phyloP scores from a whole-genome alignment of 2,113 vertebrate species.

The Agelaius tricolor region DNA sequence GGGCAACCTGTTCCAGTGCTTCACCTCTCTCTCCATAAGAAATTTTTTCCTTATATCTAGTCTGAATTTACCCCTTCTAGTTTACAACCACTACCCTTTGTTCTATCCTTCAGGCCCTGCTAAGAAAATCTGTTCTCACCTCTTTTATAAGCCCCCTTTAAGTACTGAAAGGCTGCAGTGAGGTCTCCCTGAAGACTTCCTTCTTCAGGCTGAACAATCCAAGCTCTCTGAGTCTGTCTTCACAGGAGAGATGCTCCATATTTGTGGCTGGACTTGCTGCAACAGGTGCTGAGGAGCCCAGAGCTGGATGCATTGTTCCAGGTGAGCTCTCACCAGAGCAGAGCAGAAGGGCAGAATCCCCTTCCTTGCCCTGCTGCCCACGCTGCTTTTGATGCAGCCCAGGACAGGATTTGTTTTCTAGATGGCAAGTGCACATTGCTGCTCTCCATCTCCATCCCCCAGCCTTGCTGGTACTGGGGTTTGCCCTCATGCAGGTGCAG shows the following conservation, averaged over 20 bases:
- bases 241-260: neutral
- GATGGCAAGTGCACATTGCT: neutral
- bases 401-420: neutral
- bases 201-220: neutral
- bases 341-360: neutral
- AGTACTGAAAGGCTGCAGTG: neutral
- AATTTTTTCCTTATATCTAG: neutral
- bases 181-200: neutral
- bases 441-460: neutral
- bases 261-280: neutral
- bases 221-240: neutral
- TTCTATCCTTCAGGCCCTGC: neutral
- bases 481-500: neutral
- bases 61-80: neutral
- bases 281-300: neutral
- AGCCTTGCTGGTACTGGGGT: neutral
- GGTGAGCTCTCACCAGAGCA: neutral
- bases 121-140: neutral
- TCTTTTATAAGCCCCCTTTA: neutral
- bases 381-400: accelerated
- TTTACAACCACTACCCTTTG: neutral
- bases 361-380: neutral
- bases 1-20: neutral
- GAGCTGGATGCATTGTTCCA: accelerated
- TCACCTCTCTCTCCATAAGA: neutral